Evolutionary conservation across 1,140 invertebrate genomes (phyloP).

Genomic region (Drosophila sturtevanti): DNA sequence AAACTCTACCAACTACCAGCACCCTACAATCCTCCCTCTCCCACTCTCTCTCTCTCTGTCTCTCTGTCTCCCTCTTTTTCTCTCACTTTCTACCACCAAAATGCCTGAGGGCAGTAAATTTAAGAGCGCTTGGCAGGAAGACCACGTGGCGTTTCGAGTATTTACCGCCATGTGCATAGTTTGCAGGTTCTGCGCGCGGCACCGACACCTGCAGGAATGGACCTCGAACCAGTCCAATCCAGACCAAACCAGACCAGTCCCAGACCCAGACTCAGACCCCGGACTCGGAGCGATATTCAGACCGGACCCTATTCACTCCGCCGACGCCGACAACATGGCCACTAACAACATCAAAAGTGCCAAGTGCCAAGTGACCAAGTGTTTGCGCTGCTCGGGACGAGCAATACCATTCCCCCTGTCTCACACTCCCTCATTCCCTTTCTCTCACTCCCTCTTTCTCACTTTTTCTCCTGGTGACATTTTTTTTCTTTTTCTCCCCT

Average conservation of each 20-base stretch:
- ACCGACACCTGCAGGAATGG: slow-evolving; percentile 71
- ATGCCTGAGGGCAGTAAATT: slow-evolving; percentile 78
- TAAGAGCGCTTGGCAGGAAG: slow-evolving; percentile 55
- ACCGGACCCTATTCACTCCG: slow-evolving; percentile 12
- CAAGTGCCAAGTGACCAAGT: slow-evolving; percentile 77
- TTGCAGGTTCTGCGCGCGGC: slow-evolving; percentile 69
- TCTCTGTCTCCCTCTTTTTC: neutral
- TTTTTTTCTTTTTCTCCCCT: slow-evolving; percentile 43
- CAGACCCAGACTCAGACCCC: neutral
- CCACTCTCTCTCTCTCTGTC: neutral
- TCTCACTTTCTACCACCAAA: slow-evolving; percentile 33
- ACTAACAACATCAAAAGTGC: slow-evolving; percentile 78
- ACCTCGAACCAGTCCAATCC: neutral
- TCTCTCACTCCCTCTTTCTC: neutral
- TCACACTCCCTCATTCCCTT: neutral
- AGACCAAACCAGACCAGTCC: too few relatives aligned
- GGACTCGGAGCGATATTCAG: neutral
- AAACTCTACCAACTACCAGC: neutral
- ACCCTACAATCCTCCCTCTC: neutral
- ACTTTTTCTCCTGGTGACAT: slow-evolving; percentile 52
- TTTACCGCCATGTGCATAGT: slow-evolving; percentile 80
- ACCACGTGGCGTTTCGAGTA: slow-evolving; percentile 67
- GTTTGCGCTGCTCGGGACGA: slow-evolving; percentile 65
- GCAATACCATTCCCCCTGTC: slow-evolving; percentile 11
- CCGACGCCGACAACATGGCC: slow-evolving; percentile 51